Evolutionary conservation across 2,888 invertebrate genomes (phyloP).

Genomic region (Tuta absoluta): DNA sequence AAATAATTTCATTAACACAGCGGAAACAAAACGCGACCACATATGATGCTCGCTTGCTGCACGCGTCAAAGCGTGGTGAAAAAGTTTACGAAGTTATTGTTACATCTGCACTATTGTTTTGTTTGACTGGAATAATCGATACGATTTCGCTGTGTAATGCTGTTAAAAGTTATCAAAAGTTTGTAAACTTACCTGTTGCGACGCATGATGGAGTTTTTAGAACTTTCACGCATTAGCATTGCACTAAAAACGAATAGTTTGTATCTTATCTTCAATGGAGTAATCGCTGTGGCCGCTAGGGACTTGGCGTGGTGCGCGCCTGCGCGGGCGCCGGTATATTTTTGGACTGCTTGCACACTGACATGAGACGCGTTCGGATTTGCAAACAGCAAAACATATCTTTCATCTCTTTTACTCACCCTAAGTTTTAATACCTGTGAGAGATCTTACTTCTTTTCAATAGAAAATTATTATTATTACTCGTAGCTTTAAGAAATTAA

Average conservation of each 20-base stretch:
- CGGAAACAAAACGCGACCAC: slow-evolving; percentile 37
- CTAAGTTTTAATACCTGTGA: slow-evolving; percentile 24
- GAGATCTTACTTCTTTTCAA: slow-evolving; percentile 12
- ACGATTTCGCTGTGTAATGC: slow-evolving; percentile 49
- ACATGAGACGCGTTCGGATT: slow-evolving; percentile 62
- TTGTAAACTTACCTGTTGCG: slow-evolving; percentile 69
- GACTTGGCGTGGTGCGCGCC: slow-evolving; percentile 61
- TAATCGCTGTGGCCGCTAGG: slow-evolving; percentile 61
- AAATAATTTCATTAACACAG: slow-evolving; percentile 33
- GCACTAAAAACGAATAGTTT: slow-evolving; percentile 57
- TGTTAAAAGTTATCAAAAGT: slow-evolving; percentile 49
- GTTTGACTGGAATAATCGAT: slow-evolving; percentile 47
- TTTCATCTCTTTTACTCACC: slow-evolving; percentile 30
- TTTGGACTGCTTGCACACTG: slow-evolving; percentile 74
- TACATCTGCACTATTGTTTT: slow-evolving; percentile 53
- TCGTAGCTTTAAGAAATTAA: background rate
- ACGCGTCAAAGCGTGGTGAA: slow-evolving; percentile 51
- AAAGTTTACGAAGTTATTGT: slow-evolving; percentile 64
- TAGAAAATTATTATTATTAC: slow-evolving; percentile 20
- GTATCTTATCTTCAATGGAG: slow-evolving; percentile 70
- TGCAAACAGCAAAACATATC: slow-evolving; percentile 30
- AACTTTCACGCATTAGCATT: slow-evolving; percentile 46
- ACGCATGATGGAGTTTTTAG: slow-evolving; percentile 62
- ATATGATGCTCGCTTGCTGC: slow-evolving; percentile 49
- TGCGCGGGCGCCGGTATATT: slow-evolving; percentile 75